phyloP scores from a whole-genome alignment of 2,888 invertebrate genomes.

The Crematogaster levior region DNA sequence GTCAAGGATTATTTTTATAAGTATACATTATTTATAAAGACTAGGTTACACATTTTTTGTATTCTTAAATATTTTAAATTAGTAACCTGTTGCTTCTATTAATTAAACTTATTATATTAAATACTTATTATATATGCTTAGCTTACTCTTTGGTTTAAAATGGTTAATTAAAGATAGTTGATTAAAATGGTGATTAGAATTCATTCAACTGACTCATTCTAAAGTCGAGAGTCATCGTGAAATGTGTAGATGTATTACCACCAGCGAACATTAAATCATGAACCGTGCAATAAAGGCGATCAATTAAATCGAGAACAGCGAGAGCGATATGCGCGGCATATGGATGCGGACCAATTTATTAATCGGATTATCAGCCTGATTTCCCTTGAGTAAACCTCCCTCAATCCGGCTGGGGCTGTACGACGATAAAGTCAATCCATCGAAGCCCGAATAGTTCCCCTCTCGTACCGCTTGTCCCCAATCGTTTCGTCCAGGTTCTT shows the following conservation, averaged over 20 bases:
- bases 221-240: not conserved
- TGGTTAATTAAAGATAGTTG: slow-evolving; percentile 13
- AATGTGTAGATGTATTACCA: not conserved
- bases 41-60: not conserved
- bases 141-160: not conserved
- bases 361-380: slow-evolving; percentile 85
- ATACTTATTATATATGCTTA: not conserved
- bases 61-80: not conserved
- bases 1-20: not conserved
- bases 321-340: slow-evolving; percentile 59
- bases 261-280: slow-evolving; percentile 22
- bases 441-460: slow-evolving; percentile 78
- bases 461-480: slow-evolving; percentile 44
- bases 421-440: slow-evolving; percentile 79
- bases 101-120: not conserved
- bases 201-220: not conserved
- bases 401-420: slow-evolving; percentile 54
- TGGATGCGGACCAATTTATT: slow-evolving; percentile 83
- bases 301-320: slow-evolving; percentile 82
- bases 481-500: slow-evolving; percentile 31
- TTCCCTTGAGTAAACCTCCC: slow-evolving; percentile 81
- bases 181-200: slow-evolving; percentile 14
- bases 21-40: not conserved
- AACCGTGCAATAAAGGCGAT: slow-evolving; percentile 75
- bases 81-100: not conserved